phyloP scores from a whole-genome alignment of 2,888 invertebrate genomes.

The Ceratothoa steindachneri region DNA sequence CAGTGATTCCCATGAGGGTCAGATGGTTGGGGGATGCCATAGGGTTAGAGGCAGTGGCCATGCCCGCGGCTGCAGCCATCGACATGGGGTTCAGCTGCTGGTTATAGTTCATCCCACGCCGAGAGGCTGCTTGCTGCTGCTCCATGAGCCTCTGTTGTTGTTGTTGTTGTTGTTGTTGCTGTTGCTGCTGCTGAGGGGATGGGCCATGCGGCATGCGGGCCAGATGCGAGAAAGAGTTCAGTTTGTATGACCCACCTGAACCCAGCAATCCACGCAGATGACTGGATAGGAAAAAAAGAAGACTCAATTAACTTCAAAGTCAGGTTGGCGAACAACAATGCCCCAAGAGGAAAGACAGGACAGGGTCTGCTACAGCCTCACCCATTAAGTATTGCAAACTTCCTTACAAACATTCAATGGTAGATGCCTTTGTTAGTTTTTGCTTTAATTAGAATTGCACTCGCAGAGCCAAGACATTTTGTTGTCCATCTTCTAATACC shows the following conservation, averaged over 20 bases:
- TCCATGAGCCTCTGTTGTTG: background rate
- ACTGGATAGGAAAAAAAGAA: slow-evolving; percentile 25
- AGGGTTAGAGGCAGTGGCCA: slow-evolving; percentile 21
- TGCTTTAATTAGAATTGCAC: no score
- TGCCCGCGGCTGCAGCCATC: slow-evolving; percentile 29
- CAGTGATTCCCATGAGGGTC: slow-evolving; percentile 31
- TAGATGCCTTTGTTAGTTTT: no score
- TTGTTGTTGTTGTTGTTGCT: slow-evolving; percentile 33
- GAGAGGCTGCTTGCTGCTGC: slow-evolving; percentile 3
- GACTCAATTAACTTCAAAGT: background rate
- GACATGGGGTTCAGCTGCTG: slow-evolving; percentile 13
- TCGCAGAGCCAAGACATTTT: no score
- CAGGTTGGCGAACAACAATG: no score
- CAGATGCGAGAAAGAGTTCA: slow-evolving; percentile 33
- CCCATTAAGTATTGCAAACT: no score
- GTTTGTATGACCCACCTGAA: slow-evolving; percentile 44
- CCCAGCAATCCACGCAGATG: slow-evolving; percentile 42
- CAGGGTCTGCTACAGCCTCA: no score
- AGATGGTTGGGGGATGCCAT: slow-evolving; percentile 17
- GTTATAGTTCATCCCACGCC: slow-evolving; percentile 1
- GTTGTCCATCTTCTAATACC: no score
- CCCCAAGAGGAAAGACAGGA: no score
- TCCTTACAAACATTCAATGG: no score
- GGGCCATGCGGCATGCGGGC: slow-evolving; percentile 29
- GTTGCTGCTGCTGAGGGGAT: slow-evolving; percentile 30